Evolutionary conservation across 2,888 invertebrate genomes (phyloP), one percentile per base, ranked within the genome.

Genomic region (Drosophila sordidula): DNA sequence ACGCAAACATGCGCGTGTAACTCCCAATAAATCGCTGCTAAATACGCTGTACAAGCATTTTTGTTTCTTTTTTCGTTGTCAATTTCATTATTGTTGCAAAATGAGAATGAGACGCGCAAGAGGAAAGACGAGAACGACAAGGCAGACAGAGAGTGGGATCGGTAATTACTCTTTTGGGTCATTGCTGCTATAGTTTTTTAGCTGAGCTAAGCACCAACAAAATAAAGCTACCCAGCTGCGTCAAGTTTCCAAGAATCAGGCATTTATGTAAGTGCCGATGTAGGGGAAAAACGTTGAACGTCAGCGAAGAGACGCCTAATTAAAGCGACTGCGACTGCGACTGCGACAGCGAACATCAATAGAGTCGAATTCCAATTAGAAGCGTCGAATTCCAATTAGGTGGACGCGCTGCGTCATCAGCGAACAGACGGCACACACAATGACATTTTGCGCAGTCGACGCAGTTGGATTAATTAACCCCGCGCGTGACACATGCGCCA

Each of bases 381-480:
- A 76, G 69, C 78, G 80, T 80, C 80, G 75, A 83, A 80, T 85
- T 88, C 88, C 87, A 86, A 88, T 88, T 88, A 83, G 83, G 75
- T 80, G 67, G 66, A 41, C 39, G 74, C 80, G 78, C 87, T 84
- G 85, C 87, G 83, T 84, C 89, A 88, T 76, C 78, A 65, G 22
- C 59, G 54, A 51, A 25, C 11, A 32, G 6, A n/a, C 29, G 26
- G 14, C 63, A 51, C 38, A 76, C 51, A 78, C 84, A 87, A 70
- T 81, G 87, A 62, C 73, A 87, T 87, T 81, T 87, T 87, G 85
- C 85, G 79, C 78, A 84, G 72, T 77, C 80, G 68, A 78, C 86
- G 80, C 83, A 86, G 75, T 68, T 80, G 82, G 87, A 86, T 88
- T 85, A 86, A 86, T 85, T 85, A 85, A 85, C 88, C 85, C 87